Percentiles rank a stretch among this genome's conserved stretches.
Conservation (phyloP, 2,113 vertebrate genomes). For the Ondatra zibethicus region DNA sequence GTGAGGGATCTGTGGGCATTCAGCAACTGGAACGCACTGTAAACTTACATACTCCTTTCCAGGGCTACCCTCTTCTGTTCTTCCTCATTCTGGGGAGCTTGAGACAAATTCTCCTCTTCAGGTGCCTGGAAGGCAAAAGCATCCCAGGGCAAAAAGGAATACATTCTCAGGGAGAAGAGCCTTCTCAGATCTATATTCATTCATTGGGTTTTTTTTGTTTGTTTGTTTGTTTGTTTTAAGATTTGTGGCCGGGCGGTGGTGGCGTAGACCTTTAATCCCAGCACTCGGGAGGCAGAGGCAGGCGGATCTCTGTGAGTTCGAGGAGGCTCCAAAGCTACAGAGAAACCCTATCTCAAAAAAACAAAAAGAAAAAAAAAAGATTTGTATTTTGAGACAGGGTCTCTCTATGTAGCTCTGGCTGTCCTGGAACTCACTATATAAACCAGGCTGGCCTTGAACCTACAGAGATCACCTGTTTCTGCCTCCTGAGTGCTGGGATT, state of each 20-base stretch:
- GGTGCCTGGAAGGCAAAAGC: slow-evolving; percentile 83
- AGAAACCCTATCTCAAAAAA: no score
- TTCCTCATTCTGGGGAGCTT: slow-evolving; percentile 88
- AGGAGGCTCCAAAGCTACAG: no score
- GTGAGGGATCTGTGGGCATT: background rate
- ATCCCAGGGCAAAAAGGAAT: background rate
- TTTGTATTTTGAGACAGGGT: background rate
- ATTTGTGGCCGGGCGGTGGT: no score
- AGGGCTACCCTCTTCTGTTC: slow-evolving; percentile 91
- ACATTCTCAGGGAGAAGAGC: background rate
- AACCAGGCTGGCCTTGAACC: background rate
- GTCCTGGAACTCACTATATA: background rate
- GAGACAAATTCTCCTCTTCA: slow-evolving; percentile 89
- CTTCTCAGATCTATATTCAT: background rate
- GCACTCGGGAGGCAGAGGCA: no score
- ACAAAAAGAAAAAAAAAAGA: no score
- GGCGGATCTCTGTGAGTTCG: no score
- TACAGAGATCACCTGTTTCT: background rate
- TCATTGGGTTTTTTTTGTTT: background rate
- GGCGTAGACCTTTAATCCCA: no score
- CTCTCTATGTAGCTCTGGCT: background rate
- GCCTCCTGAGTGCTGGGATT: background rate
- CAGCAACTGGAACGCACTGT: background rate
- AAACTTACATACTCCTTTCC: slow-evolving; percentile 95
- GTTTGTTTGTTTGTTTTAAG: background rate